Base-by-base conservation (phyloP, 2,888 invertebrate species). In the Ellobium chinense region DNA sequence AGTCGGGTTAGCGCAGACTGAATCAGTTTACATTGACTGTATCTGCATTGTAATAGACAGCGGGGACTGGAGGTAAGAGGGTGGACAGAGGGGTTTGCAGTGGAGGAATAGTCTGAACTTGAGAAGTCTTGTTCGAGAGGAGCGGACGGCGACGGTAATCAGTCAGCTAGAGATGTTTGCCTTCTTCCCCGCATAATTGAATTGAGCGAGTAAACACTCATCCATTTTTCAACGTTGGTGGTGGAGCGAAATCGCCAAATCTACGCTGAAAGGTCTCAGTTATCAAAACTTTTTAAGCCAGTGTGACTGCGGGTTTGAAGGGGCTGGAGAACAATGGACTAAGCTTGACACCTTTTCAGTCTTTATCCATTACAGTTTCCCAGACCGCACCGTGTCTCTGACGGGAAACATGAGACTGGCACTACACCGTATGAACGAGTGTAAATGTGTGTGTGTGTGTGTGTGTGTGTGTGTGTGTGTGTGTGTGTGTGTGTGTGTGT, bases 161-260 rank as follows among this genome's bases (percentile, higher is more conserved):
- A 54, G 66, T 76, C 73, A 77, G 34, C 24, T 46, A n/a, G 31
- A 60, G 29, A 36, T 81, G 77, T 81, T 78, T 81, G 77, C 77
- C 63, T 77, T 77, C 77, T 39, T 34, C 63, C 29, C 56, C 31
- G 65, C 39, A 81, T 72, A 81, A 60, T 58, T 77, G 81, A 81
- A 76, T 77, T 73, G 14, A 27, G 31, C 63, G 60, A 68, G 66
- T 54, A 81, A 81, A 81, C 81, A 81, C 77, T 81, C 56, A 37
- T 58, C 72, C 73, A 72, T 78, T 63, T 60, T 63, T 56, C 36
- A n/a, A 36, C 14, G 24, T 27, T 56, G 39, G 39, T 39, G 37
- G 56, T 24, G 24, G 66, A 34, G 54, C 4, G 34, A 56, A 66
- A 39, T 46, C 34, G 34, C 31, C 36, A 36, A 72, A 54, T 56